These are phyloP conservation scores for Coregonus suidteri DNA, from an alignment of 2,797 vertebrate species.

Conservation along the genomic window DNA sequence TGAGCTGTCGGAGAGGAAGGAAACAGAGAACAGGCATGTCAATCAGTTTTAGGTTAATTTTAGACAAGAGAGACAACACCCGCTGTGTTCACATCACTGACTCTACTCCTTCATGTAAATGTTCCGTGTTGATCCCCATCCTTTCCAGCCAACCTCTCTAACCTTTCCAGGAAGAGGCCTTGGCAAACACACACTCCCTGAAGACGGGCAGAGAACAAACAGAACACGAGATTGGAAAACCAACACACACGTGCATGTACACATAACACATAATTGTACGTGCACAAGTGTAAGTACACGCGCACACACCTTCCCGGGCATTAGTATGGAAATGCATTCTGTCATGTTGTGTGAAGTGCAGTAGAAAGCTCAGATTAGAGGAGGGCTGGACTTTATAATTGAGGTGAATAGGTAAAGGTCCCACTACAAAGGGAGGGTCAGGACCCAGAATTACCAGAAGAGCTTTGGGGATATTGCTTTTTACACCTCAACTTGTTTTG, in stretches of 20 bases:
- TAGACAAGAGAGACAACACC: constrained; percentile 21
- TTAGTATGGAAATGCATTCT: constrained; percentile 62
- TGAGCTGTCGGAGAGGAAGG: constrained; percentile 81
- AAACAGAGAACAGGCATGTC: constrained; percentile 46
- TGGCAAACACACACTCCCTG: constrained; percentile 27
- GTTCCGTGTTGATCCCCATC: constrained; percentile 7
- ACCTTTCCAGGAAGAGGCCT: constrained; percentile 31
- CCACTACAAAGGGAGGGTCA: constrained; percentile 59
- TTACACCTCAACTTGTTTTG: constrained; percentile 52
- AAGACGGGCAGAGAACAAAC: constrained; percentile 27
- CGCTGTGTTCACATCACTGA: constrained; percentile 8
- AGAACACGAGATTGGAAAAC: constrained; percentile 25
- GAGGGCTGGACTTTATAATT: constrained; percentile 68
- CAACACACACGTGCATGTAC: not conserved
- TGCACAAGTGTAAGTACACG: not conserved
- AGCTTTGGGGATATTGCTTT: constrained; percentile 66
- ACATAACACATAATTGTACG: constrained; percentile 3
- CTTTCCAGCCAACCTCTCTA: constrained; percentile 13
- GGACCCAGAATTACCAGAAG: constrained; percentile 58
- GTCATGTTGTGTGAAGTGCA: constrained; percentile 49
- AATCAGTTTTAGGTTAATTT: constrained; percentile 41
- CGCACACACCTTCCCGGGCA: constrained; percentile 24
- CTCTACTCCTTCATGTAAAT: constrained; percentile 10
- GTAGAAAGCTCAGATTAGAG: constrained; percentile 62
- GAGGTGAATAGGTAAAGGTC: constrained; percentile 65